phyloP scores from a whole-genome alignment of 1,140 invertebrate genomes.

The Oscheius sp. region DNA sequence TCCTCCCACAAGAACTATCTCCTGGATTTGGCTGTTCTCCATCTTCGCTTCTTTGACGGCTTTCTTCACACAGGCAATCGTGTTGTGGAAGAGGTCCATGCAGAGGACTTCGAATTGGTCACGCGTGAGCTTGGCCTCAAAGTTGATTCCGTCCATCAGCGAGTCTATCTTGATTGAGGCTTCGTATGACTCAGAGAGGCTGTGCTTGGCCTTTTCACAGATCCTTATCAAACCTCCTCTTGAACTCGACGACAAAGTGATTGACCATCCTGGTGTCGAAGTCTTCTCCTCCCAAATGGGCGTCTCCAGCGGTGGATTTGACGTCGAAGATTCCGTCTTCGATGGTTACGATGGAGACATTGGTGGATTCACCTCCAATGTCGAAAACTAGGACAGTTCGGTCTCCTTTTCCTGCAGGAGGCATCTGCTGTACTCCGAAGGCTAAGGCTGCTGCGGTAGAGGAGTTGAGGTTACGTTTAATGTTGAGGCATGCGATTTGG shows the following conservation, averaged over 20 bases:
- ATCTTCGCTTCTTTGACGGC: conserved; percentile 33
- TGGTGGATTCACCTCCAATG: conserved; percentile 98
- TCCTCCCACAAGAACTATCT: conserved; percentile 77
- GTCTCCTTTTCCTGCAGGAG: conserved; percentile 83
- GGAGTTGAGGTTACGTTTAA: conserved; percentile 99
- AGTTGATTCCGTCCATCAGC: conserved; percentile 87
- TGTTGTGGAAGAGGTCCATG: conserved; percentile 73
- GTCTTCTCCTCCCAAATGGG: conserved; percentile 65
- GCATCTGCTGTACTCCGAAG: conserved; percentile 71
- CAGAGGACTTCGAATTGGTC: conserved; percentile 88
- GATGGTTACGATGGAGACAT: conserved; percentile 82
- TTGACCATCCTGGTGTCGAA: conserved; percentile 68
- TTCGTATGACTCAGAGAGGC: conserved; percentile 85
- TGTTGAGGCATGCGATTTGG: conserved; percentile 81
- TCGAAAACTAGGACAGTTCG: conserved; percentile 98
- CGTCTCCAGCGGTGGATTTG: conserved; percentile 86
- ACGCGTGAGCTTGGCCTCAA: conserved; percentile 88
- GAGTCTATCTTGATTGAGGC: conserved; percentile 89
- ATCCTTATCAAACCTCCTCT: conserved; percentile 67
- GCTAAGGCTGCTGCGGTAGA: conserved; percentile 99
- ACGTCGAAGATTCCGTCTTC: conserved; percentile 64
- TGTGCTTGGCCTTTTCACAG: conserved; percentile 71
- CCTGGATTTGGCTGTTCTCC: conserved; percentile 69
- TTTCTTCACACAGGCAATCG: conserved; percentile 11
- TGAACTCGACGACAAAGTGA: conserved; percentile 67